These are phyloP conservation scores for Petroica traversi DNA, from an alignment of 2,113 vertebrate species.

Conservation along the genomic window DNA sequence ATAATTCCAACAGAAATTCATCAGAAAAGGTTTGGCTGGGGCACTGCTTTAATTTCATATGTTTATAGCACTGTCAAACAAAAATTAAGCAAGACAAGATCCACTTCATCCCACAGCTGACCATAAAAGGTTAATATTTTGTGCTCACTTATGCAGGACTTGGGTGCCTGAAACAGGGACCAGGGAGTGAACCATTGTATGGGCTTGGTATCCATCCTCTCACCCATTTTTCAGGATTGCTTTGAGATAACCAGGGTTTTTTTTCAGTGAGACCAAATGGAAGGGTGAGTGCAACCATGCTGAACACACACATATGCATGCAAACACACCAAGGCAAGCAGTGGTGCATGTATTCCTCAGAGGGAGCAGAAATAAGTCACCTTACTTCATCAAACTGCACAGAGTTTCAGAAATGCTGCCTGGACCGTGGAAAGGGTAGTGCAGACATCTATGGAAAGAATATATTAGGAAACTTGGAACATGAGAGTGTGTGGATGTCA, in stretches of 20 bases:
- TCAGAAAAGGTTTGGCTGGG: slow-evolving; percentile 21
- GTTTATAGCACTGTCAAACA: slow-evolving; percentile 53
- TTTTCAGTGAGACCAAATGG: not conserved
- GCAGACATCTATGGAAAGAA: not conserved
- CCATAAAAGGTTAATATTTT: slow-evolving; percentile 53
- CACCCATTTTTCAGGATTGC: not conserved
- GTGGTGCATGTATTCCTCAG: not conserved
- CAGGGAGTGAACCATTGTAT: not conserved
- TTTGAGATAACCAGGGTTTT: not conserved
- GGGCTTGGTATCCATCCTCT: not conserved
- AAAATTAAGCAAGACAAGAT: slow-evolving; percentile 27
- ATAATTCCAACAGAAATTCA: slow-evolving; percentile 34
- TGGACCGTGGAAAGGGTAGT: not conserved
- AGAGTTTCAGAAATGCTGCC: not conserved
- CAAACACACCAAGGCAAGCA: not conserved
- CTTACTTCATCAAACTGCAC: not conserved
- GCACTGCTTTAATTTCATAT: not conserved
- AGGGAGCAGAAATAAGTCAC: not conserved
- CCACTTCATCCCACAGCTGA: not conserved
- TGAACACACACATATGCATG: not conserved
- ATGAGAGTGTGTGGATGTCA: slow-evolving; percentile 1
- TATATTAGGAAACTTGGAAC: slow-evolving; percentile 10
- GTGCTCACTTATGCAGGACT: not conserved
- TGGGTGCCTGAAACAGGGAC: not conserved
- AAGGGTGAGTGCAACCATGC: not conserved